These are phyloP conservation scores for Siderastrea siderea DNA, from an alignment of 92 coral and sea anemone genomes.

Conservation along the genomic window DNA sequence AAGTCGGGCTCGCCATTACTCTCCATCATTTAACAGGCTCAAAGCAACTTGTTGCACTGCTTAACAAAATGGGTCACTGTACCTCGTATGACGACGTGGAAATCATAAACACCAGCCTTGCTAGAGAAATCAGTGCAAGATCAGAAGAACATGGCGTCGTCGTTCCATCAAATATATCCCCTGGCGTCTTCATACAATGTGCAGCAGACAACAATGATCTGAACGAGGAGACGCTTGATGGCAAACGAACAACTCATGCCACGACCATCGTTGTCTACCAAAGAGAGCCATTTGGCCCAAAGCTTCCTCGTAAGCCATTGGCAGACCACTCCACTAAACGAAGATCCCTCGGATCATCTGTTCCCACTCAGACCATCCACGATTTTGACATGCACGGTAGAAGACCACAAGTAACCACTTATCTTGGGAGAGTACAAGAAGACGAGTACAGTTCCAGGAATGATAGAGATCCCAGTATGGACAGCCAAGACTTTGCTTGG, in stretches of 20 bases:
- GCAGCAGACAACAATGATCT: constrained; percentile 59
- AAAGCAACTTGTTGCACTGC: constrained; percentile 49
- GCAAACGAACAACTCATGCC: constrained; percentile 57
- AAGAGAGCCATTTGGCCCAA: constrained; percentile 26
- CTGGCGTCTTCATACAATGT: constrained; percentile 55
- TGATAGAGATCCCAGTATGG: not conserved
- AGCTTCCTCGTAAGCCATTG: constrained; percentile 21
- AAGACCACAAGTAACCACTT: constrained; percentile 22
- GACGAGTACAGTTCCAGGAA: not conserved
- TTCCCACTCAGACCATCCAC: constrained; percentile 13
- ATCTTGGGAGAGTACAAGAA: constrained; percentile 5
- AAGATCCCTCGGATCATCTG: constrained; percentile 22
- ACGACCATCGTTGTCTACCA: constrained; percentile 47
- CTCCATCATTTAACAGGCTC: constrained; percentile 66
- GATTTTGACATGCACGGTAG: constrained; percentile 37
- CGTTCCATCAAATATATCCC: constrained; percentile 43
- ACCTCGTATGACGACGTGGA: constrained; percentile 45
- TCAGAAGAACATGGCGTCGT: constrained; percentile 31
- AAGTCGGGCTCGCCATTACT: constrained; percentile 56
- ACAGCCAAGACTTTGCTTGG: constrained; percentile 25
- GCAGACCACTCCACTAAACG: constrained; percentile 34
- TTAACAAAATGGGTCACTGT: constrained; percentile 67
- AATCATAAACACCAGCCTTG: constrained; percentile 36
- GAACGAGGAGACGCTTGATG: constrained; percentile 63
- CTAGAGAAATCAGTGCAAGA: constrained; percentile 37